Percentiles rank a stretch among this genome's conserved stretches.
phyloP scores from a whole-genome alignment of 2,797 vertebrate species.

The Halcyon badia region DNA sequence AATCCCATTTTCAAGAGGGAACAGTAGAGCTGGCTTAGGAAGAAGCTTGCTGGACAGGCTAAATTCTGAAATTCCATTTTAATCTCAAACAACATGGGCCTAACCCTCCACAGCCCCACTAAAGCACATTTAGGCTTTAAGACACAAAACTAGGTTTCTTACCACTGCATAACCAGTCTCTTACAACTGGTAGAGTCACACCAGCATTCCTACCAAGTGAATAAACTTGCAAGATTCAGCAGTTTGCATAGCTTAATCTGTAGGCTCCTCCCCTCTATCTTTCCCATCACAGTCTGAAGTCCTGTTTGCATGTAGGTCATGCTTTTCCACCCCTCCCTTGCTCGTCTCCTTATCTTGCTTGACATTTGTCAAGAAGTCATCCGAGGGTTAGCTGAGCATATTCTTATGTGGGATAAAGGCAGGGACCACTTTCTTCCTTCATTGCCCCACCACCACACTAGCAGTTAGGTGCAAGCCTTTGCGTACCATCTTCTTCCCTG shows the following conservation, averaged over 20 bases:
- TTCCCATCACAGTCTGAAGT: neutral
- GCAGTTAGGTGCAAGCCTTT: neutral
- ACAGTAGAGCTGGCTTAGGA: neutral
- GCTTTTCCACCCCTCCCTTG: neutral
- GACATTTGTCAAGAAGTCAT: neutral
- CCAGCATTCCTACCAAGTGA: neutral
- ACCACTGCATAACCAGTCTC: neutral
- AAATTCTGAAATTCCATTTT: neutral
- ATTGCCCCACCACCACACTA: neutral
- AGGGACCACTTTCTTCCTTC: neutral
- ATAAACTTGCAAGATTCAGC: neutral
- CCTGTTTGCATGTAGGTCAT: neutral
- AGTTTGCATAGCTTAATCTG: neutral
- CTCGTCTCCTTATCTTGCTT: neutral
- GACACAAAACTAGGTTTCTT: neutral
- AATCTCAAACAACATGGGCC: neutral
- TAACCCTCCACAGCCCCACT: neutral
- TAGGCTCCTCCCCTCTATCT: neutral
- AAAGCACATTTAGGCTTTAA: neutral
- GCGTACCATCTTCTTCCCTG: neutral
- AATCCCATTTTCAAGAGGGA: neutral
- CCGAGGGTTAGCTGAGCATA: fast-evolving
- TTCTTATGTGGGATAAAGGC: neutral
- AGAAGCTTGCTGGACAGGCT: neutral
- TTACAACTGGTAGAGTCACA: neutral